These are phyloP conservation scores for Promerops cafer DNA, from an alignment of 2,113 vertebrate genomes.

Conservation along the genomic window DNA sequence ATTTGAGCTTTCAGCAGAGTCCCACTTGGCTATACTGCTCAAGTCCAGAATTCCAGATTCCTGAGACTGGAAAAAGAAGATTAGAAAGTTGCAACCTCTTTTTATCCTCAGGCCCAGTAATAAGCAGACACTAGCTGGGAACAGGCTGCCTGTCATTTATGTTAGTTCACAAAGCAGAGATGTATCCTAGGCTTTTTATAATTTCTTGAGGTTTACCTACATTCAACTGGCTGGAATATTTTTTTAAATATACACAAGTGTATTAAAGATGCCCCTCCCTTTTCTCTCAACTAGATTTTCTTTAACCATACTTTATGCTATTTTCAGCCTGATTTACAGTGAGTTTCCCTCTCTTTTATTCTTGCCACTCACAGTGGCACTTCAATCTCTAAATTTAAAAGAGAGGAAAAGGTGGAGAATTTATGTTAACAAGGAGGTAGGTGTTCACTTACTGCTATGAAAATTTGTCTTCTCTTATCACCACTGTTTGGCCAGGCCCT, in stretches of 20 bases:
- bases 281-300: neutral
- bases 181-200: neutral
- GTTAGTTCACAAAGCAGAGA: neutral
- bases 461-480: neutral
- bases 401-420: neutral
- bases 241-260: neutral
- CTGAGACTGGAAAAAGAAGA: neutral
- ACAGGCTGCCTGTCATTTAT: neutral
- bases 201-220: neutral
- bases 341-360: neutral
- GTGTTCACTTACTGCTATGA: neutral
- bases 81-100: neutral
- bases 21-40: neutral
- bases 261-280: neutral
- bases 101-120: neutral
- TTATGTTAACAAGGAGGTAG: neutral
- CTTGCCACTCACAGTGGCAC: neutral
- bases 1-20: neutral
- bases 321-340: neutral
- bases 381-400: neutral
- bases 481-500: neutral
- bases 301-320: neutral
- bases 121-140: neutral
- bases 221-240: neutral
- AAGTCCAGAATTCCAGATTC: neutral